Evolutionary conservation across 2,888 invertebrate species (phyloP).

Genomic region (Dusona sp.): DNA sequence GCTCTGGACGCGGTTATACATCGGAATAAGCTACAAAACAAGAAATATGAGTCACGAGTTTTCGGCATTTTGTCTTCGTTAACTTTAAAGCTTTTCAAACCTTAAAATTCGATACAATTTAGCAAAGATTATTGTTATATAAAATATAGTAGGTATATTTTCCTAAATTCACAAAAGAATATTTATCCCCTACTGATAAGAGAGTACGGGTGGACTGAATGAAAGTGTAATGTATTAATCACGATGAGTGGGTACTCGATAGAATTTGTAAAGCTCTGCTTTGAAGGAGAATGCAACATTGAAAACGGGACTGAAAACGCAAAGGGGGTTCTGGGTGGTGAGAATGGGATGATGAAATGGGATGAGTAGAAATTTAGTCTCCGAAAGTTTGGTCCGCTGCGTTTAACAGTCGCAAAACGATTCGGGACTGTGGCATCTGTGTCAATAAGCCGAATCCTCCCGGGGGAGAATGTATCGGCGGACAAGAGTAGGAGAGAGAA

Average conservation of each 20-base stretch:
- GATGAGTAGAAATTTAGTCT: constrained; percentile 69
- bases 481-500: constrained; percentile 54
- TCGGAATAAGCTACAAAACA: too few relatives aligned
- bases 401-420: constrained; percentile 78
- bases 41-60: not conserved
- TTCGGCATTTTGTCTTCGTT: not conserved
- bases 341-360: constrained; percentile 25
- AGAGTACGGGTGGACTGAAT: not conserved
- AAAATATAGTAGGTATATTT: not conserved
- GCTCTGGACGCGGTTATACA: too few relatives aligned
- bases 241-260: constrained; percentile 53
- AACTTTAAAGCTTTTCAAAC: not conserved
- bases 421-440: constrained; percentile 81
- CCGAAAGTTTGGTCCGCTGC: constrained; percentile 71
- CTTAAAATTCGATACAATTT: not conserved
- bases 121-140: not conserved
- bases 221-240: constrained; percentile 57
- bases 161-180: not conserved
- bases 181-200: not conserved
- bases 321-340: constrained; percentile 27
- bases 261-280: constrained; percentile 46
- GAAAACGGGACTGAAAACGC: constrained; percentile 47
- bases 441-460: constrained; percentile 83
- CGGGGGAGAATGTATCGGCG: constrained; percentile 69
- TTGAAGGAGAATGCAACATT: constrained; percentile 51